Percentiles rank a stretch among this genome's conserved stretches.
Conservation (phyloP, 2,797 vertebrate genomes). For the Synaphobranchus kaupii region DNA sequence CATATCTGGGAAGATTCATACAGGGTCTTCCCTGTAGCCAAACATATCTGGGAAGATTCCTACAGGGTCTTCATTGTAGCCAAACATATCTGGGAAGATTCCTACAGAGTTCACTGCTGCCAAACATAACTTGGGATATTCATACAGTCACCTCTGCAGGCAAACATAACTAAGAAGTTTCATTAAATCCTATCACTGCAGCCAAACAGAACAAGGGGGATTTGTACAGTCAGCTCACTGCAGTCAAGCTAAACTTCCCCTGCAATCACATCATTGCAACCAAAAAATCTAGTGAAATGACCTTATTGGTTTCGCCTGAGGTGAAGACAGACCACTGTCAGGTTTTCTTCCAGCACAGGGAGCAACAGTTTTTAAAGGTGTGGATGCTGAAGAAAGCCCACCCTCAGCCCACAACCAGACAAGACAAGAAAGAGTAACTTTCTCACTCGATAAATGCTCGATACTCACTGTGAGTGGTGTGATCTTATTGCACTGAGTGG, state of each 20-base stretch:
- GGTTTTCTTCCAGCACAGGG: background rate
- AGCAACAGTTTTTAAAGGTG: background rate
- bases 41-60: background rate
- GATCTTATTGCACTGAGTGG: background rate
- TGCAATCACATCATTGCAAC: background rate
- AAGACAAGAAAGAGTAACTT: background rate
- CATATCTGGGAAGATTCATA: constrained; percentile 41
- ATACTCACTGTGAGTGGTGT: background rate
- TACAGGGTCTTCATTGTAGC: background rate
- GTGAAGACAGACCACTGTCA: background rate
- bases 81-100: constrained; percentile 33
- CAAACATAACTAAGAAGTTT: background rate
- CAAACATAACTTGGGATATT: background rate
- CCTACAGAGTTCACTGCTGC: constrained; percentile 24
- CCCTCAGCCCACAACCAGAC: background rate
- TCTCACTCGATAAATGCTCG: background rate
- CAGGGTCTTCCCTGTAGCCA: constrained; percentile 36
- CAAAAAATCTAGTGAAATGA: background rate
- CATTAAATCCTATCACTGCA: background rate
- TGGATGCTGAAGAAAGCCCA: constrained; percentile 12
- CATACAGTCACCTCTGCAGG: background rate
- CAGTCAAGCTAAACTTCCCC: background rate
- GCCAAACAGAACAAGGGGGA: background rate
- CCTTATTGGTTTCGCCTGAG: background rate
- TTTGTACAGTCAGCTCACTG: background rate